These are phyloP conservation scores for Tursiops truncatus DNA, from an alignment of 2,113 vertebrate species.

Conservation along the genomic window DNA sequence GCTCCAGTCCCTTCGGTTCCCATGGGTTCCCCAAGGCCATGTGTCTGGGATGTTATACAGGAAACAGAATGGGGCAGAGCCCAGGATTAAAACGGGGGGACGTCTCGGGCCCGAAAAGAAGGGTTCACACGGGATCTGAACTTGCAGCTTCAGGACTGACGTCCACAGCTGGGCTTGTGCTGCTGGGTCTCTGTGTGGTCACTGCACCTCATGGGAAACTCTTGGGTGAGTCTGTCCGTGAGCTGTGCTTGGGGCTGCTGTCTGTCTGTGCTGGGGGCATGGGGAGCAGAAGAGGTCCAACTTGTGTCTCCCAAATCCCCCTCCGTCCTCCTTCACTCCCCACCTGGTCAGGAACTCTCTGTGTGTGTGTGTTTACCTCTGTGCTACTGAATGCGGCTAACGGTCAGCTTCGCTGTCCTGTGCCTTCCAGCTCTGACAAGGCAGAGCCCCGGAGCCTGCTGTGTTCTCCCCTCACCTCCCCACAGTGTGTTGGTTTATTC, in stretches of 20 bases:
- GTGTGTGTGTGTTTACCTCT: no score
- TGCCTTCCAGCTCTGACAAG: background rate
- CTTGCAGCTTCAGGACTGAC: fast-evolving
- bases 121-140: fast-evolving
- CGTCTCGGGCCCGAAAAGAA: background rate
- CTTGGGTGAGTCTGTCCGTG: fast-evolving
- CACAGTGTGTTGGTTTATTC: fast-evolving
- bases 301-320: background rate
- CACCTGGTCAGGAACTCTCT: background rate
- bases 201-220: fast-evolving
- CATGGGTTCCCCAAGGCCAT: background rate
- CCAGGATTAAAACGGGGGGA: background rate
- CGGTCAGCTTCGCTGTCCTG: fast-evolving
- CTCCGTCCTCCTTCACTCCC: fast-evolving
- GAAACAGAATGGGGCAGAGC: background rate
- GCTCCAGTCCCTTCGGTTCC: background rate
- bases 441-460: fast-evolving
- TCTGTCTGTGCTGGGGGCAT: fast-evolving
- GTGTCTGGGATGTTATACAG: background rate
- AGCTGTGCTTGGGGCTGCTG: background rate
- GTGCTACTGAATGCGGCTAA: fast-evolving
- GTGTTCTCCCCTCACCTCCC: background rate
- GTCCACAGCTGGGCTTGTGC: fast-evolving
- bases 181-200: fast-evolving
- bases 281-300: no score